Evolutionary conservation across 2,797 vertebrate genomes (phyloP), one percentile per base, ranked within the genome.

Genomic region (Tinamus major): DNA sequence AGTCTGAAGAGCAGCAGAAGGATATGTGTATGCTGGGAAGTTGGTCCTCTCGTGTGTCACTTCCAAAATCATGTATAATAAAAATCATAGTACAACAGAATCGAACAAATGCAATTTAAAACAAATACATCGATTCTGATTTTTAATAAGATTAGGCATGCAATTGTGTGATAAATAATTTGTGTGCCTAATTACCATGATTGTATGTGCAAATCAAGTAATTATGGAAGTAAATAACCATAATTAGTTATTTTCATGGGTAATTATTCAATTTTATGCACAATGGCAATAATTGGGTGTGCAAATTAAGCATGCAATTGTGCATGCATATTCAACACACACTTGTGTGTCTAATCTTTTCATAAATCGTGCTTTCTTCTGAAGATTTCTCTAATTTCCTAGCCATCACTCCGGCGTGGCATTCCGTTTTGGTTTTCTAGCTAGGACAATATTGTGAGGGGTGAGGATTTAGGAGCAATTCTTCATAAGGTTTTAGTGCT

Each of bases 261-360:
- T 96, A 96, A 96, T 97, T 97, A 97, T 97, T 97, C 96, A 97
- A 97, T 97, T 97, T 95, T 93, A 96, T 94, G 92, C 95, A 96
- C 97, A 96, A 97, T 97, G 91, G 90, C 84, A 94, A 96, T 97
- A 96, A 97, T 94, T 96, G 96, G 94, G 94, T 95, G 95, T 96
- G 96, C 96, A 97, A 97, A 97, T 96, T 96, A 97, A 96, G 88
- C 94, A 97, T 96, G 95, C 96, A 96, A 96, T 97, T 96, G 97
- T 97, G 91, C 96, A 97, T 96, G 92, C 95, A 96, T 97, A 96
- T 96, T 97, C 96, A 97, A 83, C 69, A 95, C 86, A 96, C 91
- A 96, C 94, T 97, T 95, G 88, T 96, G 93, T 96, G 95, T 94
- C 92, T 95, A 93, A 92, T 96, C 85, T 92, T 95, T 93, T 88